Conservation (phyloP, 2,113 vertebrate species). For the Phalacrocorax pelagicus region DNA sequence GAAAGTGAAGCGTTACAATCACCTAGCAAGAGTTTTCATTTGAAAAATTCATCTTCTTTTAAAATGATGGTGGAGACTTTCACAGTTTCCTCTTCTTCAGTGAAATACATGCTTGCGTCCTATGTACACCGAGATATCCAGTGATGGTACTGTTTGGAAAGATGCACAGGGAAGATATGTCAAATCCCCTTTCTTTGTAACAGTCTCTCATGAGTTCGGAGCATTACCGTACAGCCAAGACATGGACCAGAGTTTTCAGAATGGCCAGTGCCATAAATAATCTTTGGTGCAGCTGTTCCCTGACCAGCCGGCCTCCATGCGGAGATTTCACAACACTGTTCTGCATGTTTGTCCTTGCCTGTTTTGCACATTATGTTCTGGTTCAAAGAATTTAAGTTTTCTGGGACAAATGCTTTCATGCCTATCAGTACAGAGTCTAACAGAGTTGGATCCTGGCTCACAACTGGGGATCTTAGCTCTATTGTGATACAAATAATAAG, state of each 20-base stretch:
- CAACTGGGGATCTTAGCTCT: neutral
- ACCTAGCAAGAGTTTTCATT: neutral
- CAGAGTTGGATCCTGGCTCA: neutral
- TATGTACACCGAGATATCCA: fast-evolving
- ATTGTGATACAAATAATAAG: slow-evolving; percentile 28
- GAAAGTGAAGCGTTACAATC: neutral
- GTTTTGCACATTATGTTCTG: slow-evolving; percentile 34
- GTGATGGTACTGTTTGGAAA: neutral
- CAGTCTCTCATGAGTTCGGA: neutral
- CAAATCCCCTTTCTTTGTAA: neutral
- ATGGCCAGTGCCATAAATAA: neutral
- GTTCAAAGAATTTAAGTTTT: neutral
- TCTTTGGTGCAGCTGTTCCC: slow-evolving; percentile 47
- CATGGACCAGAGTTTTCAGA: neutral
- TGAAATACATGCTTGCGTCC: neutral
- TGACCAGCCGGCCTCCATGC: neutral
- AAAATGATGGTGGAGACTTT: neutral
- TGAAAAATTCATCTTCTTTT: neutral
- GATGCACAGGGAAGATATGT: neutral
- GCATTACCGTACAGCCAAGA: neutral
- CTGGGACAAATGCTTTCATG: slow-evolving; percentile 26
- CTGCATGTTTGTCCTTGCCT: slow-evolving; percentile 9
- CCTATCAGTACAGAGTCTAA: neutral
- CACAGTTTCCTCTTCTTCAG: neutral
- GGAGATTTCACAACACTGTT: slow-evolving; percentile 12